Evolutionary conservation across 2,113 vertebrate species (phyloP).

Genomic region (Sebastes fasciatus): DNA sequence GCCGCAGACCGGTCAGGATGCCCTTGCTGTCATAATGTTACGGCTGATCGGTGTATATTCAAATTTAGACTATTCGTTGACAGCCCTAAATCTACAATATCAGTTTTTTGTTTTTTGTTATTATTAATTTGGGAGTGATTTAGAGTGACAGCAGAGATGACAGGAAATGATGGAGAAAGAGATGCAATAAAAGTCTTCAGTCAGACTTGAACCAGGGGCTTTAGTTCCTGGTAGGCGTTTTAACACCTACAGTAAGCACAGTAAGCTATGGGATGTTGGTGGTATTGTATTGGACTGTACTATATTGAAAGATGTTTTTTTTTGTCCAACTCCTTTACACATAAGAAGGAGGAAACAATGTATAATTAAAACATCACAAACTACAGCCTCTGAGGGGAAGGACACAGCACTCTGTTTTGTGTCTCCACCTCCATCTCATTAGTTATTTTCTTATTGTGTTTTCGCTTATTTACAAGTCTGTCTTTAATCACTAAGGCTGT

Average conservation of each 20-base stretch:
- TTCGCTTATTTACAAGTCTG: neutral
- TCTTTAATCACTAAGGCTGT: neutral
- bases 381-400: too few species aligned
- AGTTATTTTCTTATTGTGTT: neutral
- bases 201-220: neutral
- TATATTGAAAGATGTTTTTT: neutral
- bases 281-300: neutral
- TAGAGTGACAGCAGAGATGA: neutral
- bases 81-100: too few species aligned
- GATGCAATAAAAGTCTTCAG: neutral
- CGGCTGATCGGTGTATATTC: too few species aligned
- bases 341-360: neutral
- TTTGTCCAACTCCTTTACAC: neutral
- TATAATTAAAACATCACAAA: neutral
- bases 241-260: neutral
- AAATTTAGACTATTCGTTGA: too few species aligned
- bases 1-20: too few species aligned
- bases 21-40: too few species aligned
- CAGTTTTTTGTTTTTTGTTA: too few species aligned
- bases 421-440: neutral
- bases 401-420: too few species aligned
- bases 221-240: neutral
- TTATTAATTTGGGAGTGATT: too few species aligned
- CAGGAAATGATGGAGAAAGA: neutral
- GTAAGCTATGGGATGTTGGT: neutral